These are phyloP conservation scores for Sitta europaea DNA, from an alignment of 2,113 vertebrate genomes.

Conservation along the genomic window DNA sequence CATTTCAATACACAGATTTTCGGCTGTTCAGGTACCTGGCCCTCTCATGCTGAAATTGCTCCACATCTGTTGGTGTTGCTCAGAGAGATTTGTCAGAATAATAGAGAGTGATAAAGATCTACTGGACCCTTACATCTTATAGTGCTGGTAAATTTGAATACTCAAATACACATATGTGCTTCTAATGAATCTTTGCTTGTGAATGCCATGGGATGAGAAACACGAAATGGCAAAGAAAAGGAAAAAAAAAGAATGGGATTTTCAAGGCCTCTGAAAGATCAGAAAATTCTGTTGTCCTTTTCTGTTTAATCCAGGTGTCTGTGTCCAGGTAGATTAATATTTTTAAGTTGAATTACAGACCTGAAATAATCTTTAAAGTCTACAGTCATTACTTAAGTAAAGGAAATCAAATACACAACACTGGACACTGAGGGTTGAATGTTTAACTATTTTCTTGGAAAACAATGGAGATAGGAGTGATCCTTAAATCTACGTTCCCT, in stretches of 20 bases:
- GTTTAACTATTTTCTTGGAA: not conserved
- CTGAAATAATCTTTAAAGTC: not conserved
- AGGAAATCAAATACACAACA: not conserved
- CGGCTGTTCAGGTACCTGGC: not conserved
- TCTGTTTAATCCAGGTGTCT: rapidly evolving
- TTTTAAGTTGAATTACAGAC: not conserved
- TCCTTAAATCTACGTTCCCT: not conserved
- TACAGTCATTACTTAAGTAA: not conserved
- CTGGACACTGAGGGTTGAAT: rapidly evolving
- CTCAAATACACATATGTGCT: not conserved
- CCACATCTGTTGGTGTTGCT: not conserved
- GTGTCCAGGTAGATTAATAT: not conserved
- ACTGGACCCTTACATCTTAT: not conserved
- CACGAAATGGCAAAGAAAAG: not conserved
- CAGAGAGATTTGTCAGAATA: not conserved
- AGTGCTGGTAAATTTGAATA: not conserved
- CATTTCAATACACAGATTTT: not conserved
- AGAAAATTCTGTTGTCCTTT: not conserved
- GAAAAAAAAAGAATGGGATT: not conserved
- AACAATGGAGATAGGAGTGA: not conserved
- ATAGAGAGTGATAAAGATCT: not conserved
- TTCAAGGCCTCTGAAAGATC: not conserved
- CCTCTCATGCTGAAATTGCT: not conserved
- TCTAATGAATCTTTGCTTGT: not conserved
- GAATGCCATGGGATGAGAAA: not conserved